phyloP scores from a whole-genome alignment of 2,113 vertebrate species.

The Herpetotheres cachinnans region DNA sequence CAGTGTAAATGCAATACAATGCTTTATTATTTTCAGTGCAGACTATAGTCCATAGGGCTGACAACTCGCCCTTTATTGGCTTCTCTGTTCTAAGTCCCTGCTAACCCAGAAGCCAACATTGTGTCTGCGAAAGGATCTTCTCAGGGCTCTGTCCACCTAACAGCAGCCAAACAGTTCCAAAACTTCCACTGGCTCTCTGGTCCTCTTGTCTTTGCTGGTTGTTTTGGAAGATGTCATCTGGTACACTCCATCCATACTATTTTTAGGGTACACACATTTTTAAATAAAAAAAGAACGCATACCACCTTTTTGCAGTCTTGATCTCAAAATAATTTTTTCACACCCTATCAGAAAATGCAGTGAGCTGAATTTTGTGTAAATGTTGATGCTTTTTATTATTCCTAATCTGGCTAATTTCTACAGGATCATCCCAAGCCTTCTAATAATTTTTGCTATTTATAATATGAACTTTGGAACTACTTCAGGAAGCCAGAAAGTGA shows the following conservation, averaged over 20 bases:
- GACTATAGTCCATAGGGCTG: background rate
- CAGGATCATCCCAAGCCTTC: background rate
- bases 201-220: background rate
- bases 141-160: background rate
- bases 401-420: background rate
- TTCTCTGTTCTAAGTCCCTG: background rate
- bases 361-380: background rate
- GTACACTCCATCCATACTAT: background rate
- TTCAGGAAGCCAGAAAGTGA: slow-evolving; percentile 27
- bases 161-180: background rate
- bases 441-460: background rate
- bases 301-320: background rate
- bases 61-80: background rate
- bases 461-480: slow-evolving; percentile 5
- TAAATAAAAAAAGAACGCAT: background rate
- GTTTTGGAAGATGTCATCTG: background rate
- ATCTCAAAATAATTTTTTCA: background rate
- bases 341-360: background rate
- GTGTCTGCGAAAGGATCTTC: background rate
- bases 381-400: background rate
- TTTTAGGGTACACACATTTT: background rate
- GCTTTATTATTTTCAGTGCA: background rate
- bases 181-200: background rate
- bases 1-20: background rate
- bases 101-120: background rate